Evolutionary conservation across 2,888 invertebrate species (phyloP), one percentile per base, ranked within the genome.

Genomic region (Lottia scabra): DNA sequence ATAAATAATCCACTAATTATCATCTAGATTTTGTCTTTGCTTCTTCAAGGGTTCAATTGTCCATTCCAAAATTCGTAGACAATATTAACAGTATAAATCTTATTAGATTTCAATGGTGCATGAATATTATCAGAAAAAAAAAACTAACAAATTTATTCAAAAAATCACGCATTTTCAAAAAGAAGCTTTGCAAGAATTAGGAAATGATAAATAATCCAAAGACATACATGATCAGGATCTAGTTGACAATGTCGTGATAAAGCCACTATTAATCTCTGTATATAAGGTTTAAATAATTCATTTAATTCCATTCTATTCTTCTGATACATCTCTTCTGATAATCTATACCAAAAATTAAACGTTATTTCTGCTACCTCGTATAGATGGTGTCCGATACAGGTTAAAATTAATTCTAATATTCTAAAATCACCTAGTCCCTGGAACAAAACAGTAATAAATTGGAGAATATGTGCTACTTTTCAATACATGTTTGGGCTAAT

Each of bases 351-450:
- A 74, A 98, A 92, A 90, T 96, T 96, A 89, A 99, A 99, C 1
- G 99, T 97, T 81, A 98, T 96, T 84, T 93, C 93, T 15, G 93
- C 93, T 16, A 97, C 96, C 92, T 98, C 97, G 91, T 97, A 99
- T 89, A 99, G 98, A 90, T 98, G 97, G 91, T 99, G 98, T 0
- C 97, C 97, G 13, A 97, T 95, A 90, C 98, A 97, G 48, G 94
- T 93, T 65, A 99, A 91, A 13, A 97, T 94, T 80, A 98, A 91
- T 88, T 99, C 97, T 75, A 99, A 91, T 3, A 95, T 93, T 87
- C 95, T 93, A 77, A 97, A 82, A 77, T 89, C 89, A n/a, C 91
- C 91, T 45, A 91, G 83, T 30, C 89, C 90, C 88, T 90, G 80
- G n/a, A 81, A 84, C 63, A 74, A 45, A 73, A 72, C 70, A 66